Conservation (phyloP, 1,140 invertebrate species). For the Neotoxoptera formosana region DNA sequence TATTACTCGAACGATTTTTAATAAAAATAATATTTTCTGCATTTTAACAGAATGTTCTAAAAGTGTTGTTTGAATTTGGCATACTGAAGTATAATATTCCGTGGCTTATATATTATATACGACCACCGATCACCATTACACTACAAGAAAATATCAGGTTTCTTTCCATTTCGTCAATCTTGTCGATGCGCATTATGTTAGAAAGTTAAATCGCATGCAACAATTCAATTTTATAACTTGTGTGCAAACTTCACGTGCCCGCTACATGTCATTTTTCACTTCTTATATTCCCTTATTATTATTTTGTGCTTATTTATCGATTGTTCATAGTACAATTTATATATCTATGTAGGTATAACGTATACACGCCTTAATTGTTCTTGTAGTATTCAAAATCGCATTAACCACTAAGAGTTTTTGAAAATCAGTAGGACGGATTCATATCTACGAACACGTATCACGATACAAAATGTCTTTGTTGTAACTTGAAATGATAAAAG, state of each 20-base stretch:
- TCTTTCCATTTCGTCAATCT: slow-evolving; percentile 39
- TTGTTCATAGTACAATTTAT: neutral
- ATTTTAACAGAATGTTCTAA: neutral
- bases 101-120: neutral
- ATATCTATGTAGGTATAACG: no score
- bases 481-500: neutral
- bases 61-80: neutral
- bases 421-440: neutral
- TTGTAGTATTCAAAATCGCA: neutral
- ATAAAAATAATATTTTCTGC: neutral
- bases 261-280: neutral
- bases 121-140: neutral
- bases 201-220: neutral
- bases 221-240: neutral
- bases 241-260: neutral
- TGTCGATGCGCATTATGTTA: neutral
- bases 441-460: neutral
- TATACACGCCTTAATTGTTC: neutral
- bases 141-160: neutral
- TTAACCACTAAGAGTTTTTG: neutral
- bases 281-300: neutral
- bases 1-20: neutral
- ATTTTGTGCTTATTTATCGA: neutral
- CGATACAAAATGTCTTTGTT: neutral
- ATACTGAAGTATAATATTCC: neutral